Evolutionary conservation across 53 echinoderm and acorn worm species (phyloP).

Genomic region (Paracentrotus lividus): DNA sequence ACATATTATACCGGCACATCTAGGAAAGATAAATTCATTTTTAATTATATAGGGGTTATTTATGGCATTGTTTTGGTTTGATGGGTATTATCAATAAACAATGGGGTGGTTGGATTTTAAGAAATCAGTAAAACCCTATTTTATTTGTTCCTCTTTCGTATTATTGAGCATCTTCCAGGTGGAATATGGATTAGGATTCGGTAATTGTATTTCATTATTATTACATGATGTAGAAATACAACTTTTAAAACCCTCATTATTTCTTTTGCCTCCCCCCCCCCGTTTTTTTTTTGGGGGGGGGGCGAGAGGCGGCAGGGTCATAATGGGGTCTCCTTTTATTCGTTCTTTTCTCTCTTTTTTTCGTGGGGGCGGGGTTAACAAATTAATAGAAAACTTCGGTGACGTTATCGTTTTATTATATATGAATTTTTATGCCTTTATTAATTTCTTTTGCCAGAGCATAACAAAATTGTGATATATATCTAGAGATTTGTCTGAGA

Average conservation of each 20-base stretch:
- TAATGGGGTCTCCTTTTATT: too few relatives aligned
- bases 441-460: too few relatives aligned
- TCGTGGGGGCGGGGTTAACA: too few relatives aligned
- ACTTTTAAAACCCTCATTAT: not conserved
- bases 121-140: constrained; percentile 39
- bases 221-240: not conserved
- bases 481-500: too few relatives aligned
- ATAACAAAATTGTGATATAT: too few relatives aligned
- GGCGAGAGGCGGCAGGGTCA: too few relatives aligned
- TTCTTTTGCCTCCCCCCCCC: too few relatives aligned
- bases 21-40: not conserved
- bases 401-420: too few relatives aligned
- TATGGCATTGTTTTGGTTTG: constrained; percentile 58
- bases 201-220: not conserved
- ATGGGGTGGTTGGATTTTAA: not conserved
- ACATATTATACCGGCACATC: constrained; percentile 2
- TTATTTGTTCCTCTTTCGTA: not conserved
- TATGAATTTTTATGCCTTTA: too few relatives aligned
- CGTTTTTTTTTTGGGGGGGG: not conserved
- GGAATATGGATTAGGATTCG: not conserved
- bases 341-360: too few relatives aligned
- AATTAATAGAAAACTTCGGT: too few relatives aligned
- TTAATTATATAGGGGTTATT: constrained; percentile 37
- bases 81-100: constrained; percentile 59
- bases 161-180: not conserved